These are phyloP conservation scores for Musca domestica DNA, from an alignment of 1,140 invertebrate genomes.

Conservation along the genomic window DNA sequence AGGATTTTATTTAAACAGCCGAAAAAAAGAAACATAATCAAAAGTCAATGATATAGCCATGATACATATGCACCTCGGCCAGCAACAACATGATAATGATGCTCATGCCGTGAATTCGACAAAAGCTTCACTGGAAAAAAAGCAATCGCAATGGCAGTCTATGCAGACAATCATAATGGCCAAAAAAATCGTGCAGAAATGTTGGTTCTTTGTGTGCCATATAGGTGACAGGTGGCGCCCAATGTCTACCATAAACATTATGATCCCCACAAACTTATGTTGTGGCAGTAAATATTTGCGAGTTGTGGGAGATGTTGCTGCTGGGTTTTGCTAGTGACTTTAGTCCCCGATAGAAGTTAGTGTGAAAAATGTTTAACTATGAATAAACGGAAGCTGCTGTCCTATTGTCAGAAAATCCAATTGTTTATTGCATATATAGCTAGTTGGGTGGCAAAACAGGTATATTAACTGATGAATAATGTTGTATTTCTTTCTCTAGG, in stretches of 20 bases:
- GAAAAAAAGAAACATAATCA: too few relatives aligned
- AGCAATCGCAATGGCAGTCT: not conserved
- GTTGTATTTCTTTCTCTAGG: too few relatives aligned
- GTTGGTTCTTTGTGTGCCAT: not conserved
- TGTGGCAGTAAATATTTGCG: not conserved
- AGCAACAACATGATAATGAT: too few relatives aligned
- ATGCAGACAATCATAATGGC: slow-evolving; percentile 6
- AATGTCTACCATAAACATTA: slow-evolving; percentile 10
- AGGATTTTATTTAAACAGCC: too few relatives aligned
- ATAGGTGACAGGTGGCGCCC: slow-evolving; percentile 17
- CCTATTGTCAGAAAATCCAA: too few relatives aligned
- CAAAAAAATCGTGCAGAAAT: slow-evolving; percentile 13
- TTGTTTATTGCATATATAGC: too few relatives aligned
- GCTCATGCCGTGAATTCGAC: too few relatives aligned
- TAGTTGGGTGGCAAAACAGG: too few relatives aligned
- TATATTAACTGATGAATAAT: too few relatives aligned
- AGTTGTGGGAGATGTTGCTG: not conserved
- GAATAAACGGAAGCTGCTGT: slow-evolving; percentile 4
- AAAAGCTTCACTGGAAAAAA: not conserved
- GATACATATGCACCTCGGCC: too few relatives aligned
- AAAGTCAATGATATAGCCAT: too few relatives aligned
- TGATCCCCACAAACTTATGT: not conserved
- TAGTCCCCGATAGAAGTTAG: not conserved
- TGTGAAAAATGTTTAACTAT: not conserved
- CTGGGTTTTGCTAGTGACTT: not conserved